Conservation (phyloP, 2,113 vertebrate genomes). For the Diadophis punctatus region DNA sequence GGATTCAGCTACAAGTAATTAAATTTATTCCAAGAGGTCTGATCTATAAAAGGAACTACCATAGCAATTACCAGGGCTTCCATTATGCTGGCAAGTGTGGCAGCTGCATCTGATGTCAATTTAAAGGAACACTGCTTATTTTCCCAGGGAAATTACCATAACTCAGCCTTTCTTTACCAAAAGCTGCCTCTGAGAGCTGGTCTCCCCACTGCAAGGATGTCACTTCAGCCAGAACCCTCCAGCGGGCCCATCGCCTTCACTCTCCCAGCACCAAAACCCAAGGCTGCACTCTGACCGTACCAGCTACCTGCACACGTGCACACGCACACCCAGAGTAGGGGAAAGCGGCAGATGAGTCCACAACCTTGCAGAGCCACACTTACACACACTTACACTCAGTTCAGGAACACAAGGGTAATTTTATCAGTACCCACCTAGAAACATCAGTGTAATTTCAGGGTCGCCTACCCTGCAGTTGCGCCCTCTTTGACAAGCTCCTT, state of each 20-base stretch:
- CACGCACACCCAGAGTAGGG: background rate
- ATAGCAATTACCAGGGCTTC: slow-evolving; percentile 76
- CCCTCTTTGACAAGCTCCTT: fast-evolving
- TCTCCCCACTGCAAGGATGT: slow-evolving; percentile 25
- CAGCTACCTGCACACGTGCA: background rate
- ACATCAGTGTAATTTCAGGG: background rate
- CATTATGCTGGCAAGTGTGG: slow-evolving; percentile 62
- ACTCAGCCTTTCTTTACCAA: slow-evolving; percentile 33
- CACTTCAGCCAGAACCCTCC: slow-evolving; percentile 2
- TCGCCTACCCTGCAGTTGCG: background rate
- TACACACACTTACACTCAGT: too few relatives aligned
- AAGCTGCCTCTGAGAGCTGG: slow-evolving; percentile 47
- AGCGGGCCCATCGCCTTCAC: slow-evolving; percentile 10
- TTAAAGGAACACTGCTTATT: slow-evolving; percentile 65
- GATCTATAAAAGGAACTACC: slow-evolving; percentile 76
- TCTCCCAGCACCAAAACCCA: background rate
- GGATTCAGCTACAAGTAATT: slow-evolving; percentile 69
- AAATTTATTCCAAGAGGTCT: slow-evolving; percentile 65
- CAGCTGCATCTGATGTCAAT: slow-evolving; percentile 68
- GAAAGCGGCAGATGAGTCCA: background rate
- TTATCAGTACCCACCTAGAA: background rate
- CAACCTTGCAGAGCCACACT: background rate
- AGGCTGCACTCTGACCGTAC: slow-evolving; percentile 25
- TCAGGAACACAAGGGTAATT: background rate
- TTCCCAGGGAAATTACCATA: slow-evolving; percentile 40